These are phyloP conservation scores for Lepidocyrtoides sp. DNA, from an alignment of 2,888 invertebrate genomes.

Conservation along the genomic window DNA sequence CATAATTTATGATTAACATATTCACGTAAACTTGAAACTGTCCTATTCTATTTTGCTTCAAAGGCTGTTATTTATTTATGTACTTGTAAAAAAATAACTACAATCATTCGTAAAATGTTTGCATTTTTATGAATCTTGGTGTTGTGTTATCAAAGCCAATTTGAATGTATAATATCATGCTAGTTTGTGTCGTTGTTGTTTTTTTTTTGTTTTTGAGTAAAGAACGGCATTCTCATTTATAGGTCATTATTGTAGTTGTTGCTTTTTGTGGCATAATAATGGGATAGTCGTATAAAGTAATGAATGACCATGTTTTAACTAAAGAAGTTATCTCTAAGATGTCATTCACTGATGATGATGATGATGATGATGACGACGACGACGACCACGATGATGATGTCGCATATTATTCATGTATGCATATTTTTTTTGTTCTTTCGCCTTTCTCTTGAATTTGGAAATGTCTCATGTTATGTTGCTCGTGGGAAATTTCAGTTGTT, in stretches of 20 bases:
- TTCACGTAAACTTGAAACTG: background rate
- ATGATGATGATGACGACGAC: slow-evolving; percentile 8
- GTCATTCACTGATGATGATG: slow-evolving; percentile 29
- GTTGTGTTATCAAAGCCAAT: background rate
- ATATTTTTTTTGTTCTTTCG: background rate
- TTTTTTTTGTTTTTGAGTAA: background rate
- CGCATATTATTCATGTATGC: slow-evolving; percentile 11
- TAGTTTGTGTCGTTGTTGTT: background rate
- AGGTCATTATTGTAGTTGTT: background rate
- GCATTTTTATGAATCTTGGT: too few relatives aligned
- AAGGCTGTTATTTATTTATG: too few relatives aligned
- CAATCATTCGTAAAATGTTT: too few relatives aligned
- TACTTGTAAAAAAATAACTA: too few relatives aligned
- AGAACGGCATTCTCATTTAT: slow-evolving; percentile 7
- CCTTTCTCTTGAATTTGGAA: slow-evolving; percentile 62
- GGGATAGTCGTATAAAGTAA: slow-evolving; percentile 2
- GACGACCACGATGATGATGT: slow-evolving; percentile 26
- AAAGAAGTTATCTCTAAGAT: background rate
- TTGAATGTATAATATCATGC: too few relatives aligned
- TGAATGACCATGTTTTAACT: background rate
- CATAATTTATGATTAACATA: too few relatives aligned
- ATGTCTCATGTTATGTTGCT: slow-evolving; percentile 55
- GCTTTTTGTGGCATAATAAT: background rate
- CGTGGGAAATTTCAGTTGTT: slow-evolving; percentile 74
- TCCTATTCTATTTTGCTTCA: too few relatives aligned